Evolutionary conservation across 2,888 invertebrate genomes (phyloP), one percentile per base, ranked within the genome.

Genomic region (Ormyrus pomaceus): DNA sequence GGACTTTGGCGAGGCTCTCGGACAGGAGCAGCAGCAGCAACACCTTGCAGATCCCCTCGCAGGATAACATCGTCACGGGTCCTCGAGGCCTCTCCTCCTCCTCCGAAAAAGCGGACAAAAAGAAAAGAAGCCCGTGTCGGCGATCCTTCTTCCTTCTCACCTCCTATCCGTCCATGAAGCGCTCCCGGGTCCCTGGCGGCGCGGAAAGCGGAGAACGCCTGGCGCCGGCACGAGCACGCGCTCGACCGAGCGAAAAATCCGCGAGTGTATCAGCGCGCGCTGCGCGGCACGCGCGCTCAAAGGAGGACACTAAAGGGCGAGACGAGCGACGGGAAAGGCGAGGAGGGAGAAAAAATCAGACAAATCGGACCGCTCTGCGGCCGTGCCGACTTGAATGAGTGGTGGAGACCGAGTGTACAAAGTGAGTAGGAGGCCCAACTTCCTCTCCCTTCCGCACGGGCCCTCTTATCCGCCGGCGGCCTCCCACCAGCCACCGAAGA

Each of bases 11-110:
- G 61, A 83, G 76, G 73, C 81, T 76, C 48, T 70, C 80, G 10
- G 83, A 66, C 34, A 82, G 77, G 80, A 85, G 79, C 19, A 78
- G 55, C 81, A 85, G 79, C 79, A 85, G 81, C 83, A 79, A 72
- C 65, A 64, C 55, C 50, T 72, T 59, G 70, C 65, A 82, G 69
- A 83, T 66, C 64, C 80, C 79, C 65, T 34, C 0, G 59, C n/a
- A 6, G 46, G 72, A 59, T 19, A 19, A 8, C 77, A 77, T 77
- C 34, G 45, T 69, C 61, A 45, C 34, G 5, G 55, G 9, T 34
- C 34, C 34, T 68, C 9, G 3, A 9, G 45, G 19, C 11, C 48
- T 46, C 10, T 56, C 55, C 11, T 4, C 34, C 65, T 53, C 10
- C 74, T 9, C 74, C 34, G 45, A 2, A 55, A 7, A 45, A 10